Evolutionary conservation across 2,888 invertebrate species (phyloP).

Genomic region (Stenodera caucasica): DNA sequence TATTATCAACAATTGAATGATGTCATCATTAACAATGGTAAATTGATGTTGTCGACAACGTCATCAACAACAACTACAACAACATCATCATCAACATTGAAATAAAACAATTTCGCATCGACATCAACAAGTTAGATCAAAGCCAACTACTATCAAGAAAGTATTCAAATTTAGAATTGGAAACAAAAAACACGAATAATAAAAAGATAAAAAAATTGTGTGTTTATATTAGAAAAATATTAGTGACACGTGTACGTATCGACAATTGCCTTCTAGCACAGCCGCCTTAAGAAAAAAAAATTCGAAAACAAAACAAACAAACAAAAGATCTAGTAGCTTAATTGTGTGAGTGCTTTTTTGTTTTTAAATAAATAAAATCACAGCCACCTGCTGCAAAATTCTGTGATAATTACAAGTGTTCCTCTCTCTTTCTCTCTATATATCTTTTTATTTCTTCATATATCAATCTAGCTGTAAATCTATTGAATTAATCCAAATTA

Average conservation of each 20-base stretch:
- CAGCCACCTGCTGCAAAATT: background rate
- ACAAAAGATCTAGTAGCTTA: background rate
- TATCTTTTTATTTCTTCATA: no score
- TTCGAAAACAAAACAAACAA: background rate
- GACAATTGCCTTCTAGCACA: slow-evolving; percentile 15
- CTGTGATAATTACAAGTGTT: slow-evolving; percentile 7
- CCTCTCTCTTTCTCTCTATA: background rate
- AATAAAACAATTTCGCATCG: background rate
- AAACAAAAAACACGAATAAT: background rate
- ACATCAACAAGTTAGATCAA: background rate
- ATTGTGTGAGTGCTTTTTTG: background rate
- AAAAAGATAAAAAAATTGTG: no score
- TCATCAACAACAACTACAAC: background rate
- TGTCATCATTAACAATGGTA: background rate
- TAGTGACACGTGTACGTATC: slow-evolving; percentile 18
- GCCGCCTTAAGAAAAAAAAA: slow-evolving; percentile 2
- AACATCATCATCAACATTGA: background rate
- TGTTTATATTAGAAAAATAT: background rate
- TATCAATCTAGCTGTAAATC: no score
- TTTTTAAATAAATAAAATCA: background rate
- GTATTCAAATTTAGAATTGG: no score
- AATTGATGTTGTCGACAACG: background rate
- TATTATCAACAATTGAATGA: slow-evolving; percentile 4
- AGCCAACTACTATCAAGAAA: background rate
- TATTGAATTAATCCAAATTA: slow-evolving; percentile 23